A percentile compares a stretch with the other conserved stretches of the same genome.
These are phyloP conservation scores for Phaonia tiefii DNA, from an alignment of 2,888 invertebrate species.

Conservation along the genomic window DNA sequence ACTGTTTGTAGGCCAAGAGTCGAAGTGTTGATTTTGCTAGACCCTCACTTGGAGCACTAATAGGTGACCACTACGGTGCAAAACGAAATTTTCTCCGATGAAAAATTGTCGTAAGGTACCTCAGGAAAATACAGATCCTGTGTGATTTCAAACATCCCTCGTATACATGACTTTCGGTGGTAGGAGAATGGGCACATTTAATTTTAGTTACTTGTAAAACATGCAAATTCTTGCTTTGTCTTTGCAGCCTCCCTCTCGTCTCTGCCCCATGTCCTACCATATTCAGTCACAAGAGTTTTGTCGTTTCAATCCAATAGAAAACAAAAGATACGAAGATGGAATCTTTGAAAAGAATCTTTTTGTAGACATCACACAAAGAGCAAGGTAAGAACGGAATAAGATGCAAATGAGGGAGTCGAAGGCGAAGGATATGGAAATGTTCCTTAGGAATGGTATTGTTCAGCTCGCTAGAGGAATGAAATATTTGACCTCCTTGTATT, in stretches of 20 bases:
- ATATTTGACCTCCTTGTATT: conserved; percentile 60
- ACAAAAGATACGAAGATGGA: conserved; percentile 48
- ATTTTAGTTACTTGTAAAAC: conserved; percentile 62
- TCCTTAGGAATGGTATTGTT: conserved; percentile 47
- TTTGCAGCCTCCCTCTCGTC: background rate
- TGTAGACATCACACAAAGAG: conserved; percentile 22
- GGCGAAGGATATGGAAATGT: conserved; percentile 21
- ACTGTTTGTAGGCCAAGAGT: background rate
- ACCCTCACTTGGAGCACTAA: no score
- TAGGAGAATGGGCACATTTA: background rate
- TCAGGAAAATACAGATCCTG: no score
- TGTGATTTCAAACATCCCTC: no score
- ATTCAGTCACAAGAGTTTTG: conserved; percentile 19
- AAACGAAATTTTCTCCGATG: no score
- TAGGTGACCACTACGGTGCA: no score
- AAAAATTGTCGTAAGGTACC: no score
- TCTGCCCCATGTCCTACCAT: conserved; percentile 8
- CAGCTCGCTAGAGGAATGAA: conserved; percentile 29
- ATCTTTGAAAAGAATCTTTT: conserved; percentile 56
- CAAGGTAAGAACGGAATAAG: conserved; percentile 31
- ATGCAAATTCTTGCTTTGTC: conserved; percentile 47
- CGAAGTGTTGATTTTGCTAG: no score
- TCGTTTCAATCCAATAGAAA: conserved; percentile 19
- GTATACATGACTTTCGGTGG: background rate
- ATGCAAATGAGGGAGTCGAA: background rate